These are phyloP conservation scores for Blennius ocellaris DNA, from an alignment of 2,113 vertebrate species.

Conservation along the genomic window DNA sequence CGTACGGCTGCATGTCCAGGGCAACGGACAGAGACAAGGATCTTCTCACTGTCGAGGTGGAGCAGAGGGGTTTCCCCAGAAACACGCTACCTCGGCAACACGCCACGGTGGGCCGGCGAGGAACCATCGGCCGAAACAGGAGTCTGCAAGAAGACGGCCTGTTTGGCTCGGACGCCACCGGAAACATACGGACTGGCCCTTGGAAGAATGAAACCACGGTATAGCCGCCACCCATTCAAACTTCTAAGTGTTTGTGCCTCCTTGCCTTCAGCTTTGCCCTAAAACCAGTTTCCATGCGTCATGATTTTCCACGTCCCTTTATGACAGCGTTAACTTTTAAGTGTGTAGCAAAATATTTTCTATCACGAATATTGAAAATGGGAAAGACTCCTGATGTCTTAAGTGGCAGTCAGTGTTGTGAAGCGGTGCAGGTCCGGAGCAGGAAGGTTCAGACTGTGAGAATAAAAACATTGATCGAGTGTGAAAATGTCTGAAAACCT, in stretches of 20 bases:
- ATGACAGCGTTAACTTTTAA: conserved; percentile 19
- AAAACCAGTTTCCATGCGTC: conserved; percentile 13
- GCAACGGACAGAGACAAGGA: conserved; percentile 85
- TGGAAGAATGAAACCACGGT: conserved; percentile 99
- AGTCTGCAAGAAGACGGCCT: conserved; percentile 87
- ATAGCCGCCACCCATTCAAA: conserved; percentile 82
- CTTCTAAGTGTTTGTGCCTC: conserved; percentile 40
- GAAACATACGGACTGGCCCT: conserved; percentile 98
- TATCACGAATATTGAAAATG: conserved; percentile 6
- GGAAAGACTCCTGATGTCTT: conserved; percentile 21
- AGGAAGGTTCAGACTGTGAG: not conserved
- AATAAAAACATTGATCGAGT: no score
- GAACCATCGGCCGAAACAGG: conserved; percentile 84
- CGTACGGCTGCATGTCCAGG: conserved; percentile 74
- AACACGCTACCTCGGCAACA: conserved; percentile 88
- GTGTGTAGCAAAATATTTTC: conserved; percentile 16
- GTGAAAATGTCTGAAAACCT: no score
- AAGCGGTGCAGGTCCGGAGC: not conserved
- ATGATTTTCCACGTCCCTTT: conserved; percentile 23
- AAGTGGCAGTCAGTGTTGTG: conserved; percentile 36
- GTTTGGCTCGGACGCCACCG: conserved; percentile 90
- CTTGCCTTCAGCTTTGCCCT: conserved; percentile 52
- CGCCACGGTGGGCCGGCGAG: conserved; percentile 78
- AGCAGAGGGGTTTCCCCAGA: conserved; percentile 79
- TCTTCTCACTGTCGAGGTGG: conserved; percentile 88